These are phyloP conservation scores for Drosophila mayri DNA, from an alignment of 1,140 invertebrate species.

Conservation along the genomic window DNA sequence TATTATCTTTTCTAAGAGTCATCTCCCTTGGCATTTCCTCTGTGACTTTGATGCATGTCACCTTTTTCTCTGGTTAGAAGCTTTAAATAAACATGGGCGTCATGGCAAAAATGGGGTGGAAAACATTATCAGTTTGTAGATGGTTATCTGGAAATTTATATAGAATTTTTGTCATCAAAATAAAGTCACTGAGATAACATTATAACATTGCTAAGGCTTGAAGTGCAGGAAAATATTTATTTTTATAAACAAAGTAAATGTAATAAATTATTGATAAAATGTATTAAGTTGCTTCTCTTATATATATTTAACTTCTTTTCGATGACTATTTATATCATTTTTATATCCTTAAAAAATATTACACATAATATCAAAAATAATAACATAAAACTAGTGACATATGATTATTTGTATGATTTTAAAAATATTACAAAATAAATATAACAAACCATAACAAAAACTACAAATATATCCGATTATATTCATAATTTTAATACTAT, in stretches of 20 bases:
- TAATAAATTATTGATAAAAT: too few relatives aligned
- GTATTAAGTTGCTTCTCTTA: too few relatives aligned
- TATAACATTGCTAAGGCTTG: not conserved
- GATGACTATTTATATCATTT: too few relatives aligned
- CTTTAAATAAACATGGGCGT: constrained; percentile 6
- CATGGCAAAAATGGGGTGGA: not conserved
- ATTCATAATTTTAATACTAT: too few relatives aligned
- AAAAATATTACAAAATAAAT: too few relatives aligned
- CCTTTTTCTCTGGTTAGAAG: not conserved
- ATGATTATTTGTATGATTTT: too few relatives aligned
- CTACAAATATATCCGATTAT: too few relatives aligned
- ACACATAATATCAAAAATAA: too few relatives aligned
- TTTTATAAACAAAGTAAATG: not conserved
- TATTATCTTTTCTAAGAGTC: constrained; percentile 6
- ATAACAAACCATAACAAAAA: too few relatives aligned
- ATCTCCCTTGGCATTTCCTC: constrained; percentile 20
- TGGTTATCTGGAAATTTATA: not conserved
- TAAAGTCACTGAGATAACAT: not conserved
- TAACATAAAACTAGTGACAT: too few relatives aligned
- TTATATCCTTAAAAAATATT: too few relatives aligned
- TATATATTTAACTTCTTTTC: too few relatives aligned
- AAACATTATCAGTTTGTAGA: not conserved
- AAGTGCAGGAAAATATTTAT: not conserved
- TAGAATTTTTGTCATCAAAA: not conserved
- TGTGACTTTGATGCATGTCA: constrained; percentile 5